Percentiles rank a stretch among this genome's conserved stretches.
Evolutionary conservation across 1,140 invertebrate species (phyloP).

Genomic region (Marisa cornuarietis): DNA sequence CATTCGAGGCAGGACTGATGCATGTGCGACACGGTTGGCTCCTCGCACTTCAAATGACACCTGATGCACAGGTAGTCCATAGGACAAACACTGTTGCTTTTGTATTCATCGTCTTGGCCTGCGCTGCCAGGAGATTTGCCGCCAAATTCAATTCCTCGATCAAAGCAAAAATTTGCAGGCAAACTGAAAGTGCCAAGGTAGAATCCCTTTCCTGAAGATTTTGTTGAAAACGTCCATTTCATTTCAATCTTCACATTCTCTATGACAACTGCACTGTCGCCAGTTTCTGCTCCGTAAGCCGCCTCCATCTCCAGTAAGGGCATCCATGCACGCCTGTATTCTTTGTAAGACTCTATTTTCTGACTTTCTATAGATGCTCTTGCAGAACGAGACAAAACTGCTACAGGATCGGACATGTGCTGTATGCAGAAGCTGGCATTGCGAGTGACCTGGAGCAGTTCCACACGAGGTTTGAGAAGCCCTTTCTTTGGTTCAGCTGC

Average conservation of each 20-base stretch:
- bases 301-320: slow-evolving; percentile 44
- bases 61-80: slow-evolving; percentile 37
- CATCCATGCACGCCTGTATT: slow-evolving; percentile 35
- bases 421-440: slow-evolving; percentile 40
- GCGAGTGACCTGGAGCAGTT: slow-evolving; percentile 33
- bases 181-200: slow-evolving; percentile 27
- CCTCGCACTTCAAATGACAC: neutral
- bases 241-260: slow-evolving; percentile 20
- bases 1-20: neutral
- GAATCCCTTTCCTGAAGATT: neutral
- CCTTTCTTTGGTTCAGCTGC: slow-evolving; percentile 29
- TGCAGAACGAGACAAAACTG: slow-evolving; percentile 25
- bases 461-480: slow-evolving; percentile 31
- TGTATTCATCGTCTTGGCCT: neutral
- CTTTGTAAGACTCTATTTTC: slow-evolving; percentile 17
- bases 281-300: slow-evolving; percentile 22
- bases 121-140: slow-evolving; percentile 11
- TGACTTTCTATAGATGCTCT: slow-evolving; percentile 4
- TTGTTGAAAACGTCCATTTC: neutral
- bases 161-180: slow-evolving; percentile 26
- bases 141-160: slow-evolving; percentile 33
- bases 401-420: slow-evolving; percentile 41
- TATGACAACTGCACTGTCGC: slow-evolving; percentile 29
- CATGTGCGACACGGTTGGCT: neutral
- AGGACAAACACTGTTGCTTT: slow-evolving; percentile 1